phyloP scores from a whole-genome alignment of 2,888 invertebrate species.

The Aleiodes testaceus region DNA sequence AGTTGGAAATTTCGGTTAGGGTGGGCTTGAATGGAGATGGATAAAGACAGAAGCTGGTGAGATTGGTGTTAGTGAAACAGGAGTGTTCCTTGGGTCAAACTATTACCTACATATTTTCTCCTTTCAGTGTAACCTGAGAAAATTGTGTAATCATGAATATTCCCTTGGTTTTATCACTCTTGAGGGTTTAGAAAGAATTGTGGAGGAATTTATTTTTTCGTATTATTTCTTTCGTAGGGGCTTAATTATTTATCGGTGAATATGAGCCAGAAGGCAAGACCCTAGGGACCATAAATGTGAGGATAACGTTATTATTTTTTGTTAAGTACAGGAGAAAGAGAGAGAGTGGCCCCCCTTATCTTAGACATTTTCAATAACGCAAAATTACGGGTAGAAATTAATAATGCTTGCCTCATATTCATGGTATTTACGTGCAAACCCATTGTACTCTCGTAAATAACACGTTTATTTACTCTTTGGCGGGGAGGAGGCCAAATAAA shows the following conservation, averaged over 20 bases:
- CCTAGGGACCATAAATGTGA: slow-evolving; percentile 8
- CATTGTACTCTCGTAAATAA: slow-evolving; percentile 53
- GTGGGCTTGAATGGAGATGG: slow-evolving; percentile 34
- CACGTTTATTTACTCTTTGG: slow-evolving; percentile 47
- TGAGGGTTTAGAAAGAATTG: background rate
- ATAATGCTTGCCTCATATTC: slow-evolving; percentile 62
- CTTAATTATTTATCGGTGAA: slow-evolving; percentile 21
- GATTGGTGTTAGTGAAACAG: slow-evolving; percentile 13
- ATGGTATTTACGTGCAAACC: slow-evolving; percentile 50
- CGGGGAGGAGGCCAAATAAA: slow-evolving; percentile 56
- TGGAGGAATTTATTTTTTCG: background rate
- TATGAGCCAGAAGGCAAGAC: background rate
- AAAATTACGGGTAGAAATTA: slow-evolving; percentile 62
- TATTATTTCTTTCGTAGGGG: background rate
- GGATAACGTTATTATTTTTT: background rate
- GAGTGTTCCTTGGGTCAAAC: slow-evolving; percentile 13
- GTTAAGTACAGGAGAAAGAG: slow-evolving; percentile 23
- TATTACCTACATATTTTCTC: slow-evolving; percentile 34
- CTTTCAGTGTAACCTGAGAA: too few species aligned
- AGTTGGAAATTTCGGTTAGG: slow-evolving; percentile 17
- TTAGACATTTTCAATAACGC: slow-evolving; percentile 64
- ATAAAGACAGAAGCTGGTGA: slow-evolving; percentile 7
- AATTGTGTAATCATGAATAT: too few species aligned
- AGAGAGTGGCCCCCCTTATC: slow-evolving; percentile 45
- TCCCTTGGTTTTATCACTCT: too few species aligned